Conservation (phyloP, 2,888 invertebrate genomes). For the Drosophila buzzatii region DNA sequence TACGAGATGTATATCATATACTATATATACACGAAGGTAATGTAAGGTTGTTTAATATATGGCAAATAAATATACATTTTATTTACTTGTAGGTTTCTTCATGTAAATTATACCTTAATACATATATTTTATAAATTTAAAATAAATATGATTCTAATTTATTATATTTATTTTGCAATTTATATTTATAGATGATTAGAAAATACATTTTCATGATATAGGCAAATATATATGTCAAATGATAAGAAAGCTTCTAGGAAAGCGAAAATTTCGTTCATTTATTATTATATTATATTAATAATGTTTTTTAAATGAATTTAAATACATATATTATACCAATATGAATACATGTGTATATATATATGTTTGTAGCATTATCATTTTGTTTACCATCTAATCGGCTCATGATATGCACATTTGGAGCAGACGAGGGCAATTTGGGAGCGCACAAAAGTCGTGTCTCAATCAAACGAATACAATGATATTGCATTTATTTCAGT, state of each 20-base stretch:
- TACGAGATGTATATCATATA: neutral
- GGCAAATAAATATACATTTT: too few species aligned
- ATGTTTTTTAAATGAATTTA: neutral
- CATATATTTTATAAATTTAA: too few species aligned
- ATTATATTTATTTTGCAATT: too few species aligned
- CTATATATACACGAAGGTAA: neutral
- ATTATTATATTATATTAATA: too few species aligned
- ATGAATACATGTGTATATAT: neutral
- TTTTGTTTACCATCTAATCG: slow-evolving; percentile 18
- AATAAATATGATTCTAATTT: too few species aligned
- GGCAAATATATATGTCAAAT: too few species aligned
- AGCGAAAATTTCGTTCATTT: neutral
- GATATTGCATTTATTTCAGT: slow-evolving; percentile 36
- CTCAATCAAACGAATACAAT: slow-evolving; percentile 32
- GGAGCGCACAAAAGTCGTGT: slow-evolving; percentile 8
- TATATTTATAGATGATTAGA: neutral
- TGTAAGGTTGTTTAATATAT: neutral
- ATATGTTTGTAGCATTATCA: slow-evolving; percentile 2
- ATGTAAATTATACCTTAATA: too few species aligned
- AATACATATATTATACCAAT: neutral
- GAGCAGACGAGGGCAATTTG: slow-evolving; percentile 5
- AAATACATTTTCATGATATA: neutral
- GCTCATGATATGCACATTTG: slow-evolving; percentile 39
- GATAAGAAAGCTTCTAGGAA: neutral
- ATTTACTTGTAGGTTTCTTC: too few species aligned